Base-by-base conservation (phyloP, 2,113 vertebrate genomes). In the Capra hircus region DNA sequence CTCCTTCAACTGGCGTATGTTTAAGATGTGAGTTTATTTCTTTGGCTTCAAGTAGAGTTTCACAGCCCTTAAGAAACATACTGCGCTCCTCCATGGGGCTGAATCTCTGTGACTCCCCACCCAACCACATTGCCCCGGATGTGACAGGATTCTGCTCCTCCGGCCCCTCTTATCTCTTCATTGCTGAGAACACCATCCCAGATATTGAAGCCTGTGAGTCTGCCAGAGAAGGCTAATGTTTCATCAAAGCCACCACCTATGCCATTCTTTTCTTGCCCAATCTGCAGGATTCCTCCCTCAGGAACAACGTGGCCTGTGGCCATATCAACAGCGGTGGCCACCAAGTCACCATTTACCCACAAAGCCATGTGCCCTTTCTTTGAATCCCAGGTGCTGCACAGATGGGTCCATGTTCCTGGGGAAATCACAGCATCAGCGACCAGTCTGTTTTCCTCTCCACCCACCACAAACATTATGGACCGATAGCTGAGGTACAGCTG, bases 21-120 rank as follows among this genome's bases (percentile, higher is more conserved):
- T 96, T 71, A 87, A 50, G 0, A 0, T 55, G 36, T 21, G 59
- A 0, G 85, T 94, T 92, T 93, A 88, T 0, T 7, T 90, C 95
- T 97, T 96, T 48, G 95, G 98, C 88, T 98, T 97, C 97, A 93
- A 36, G 77, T 2, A 36, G 71, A 86, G 62, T 90, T 64, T 94
- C 82, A 9, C 74, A 7, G 94, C 14, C 7, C 55, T 98, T 99
- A 99, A 88, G 99, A 99, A 97, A 99, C 53, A 7, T 99, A 99
- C 97, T 99, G 99, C 95, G 99, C 99, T 2, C 99, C 99, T 82
- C 99, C 99, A 0, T 99, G 99, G 0, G 99, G 99, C 96, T 99
- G 97, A 94, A 99, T 99, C 97, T 99, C 99, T 0, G 99, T 99
- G 77, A 99, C 98, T 6, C 99, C 99, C 99, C 99, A 99, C 2